Evolutionary conservation across 2,113 vertebrate genomes (phyloP).

Genomic region (Halichoerus grypus): DNA sequence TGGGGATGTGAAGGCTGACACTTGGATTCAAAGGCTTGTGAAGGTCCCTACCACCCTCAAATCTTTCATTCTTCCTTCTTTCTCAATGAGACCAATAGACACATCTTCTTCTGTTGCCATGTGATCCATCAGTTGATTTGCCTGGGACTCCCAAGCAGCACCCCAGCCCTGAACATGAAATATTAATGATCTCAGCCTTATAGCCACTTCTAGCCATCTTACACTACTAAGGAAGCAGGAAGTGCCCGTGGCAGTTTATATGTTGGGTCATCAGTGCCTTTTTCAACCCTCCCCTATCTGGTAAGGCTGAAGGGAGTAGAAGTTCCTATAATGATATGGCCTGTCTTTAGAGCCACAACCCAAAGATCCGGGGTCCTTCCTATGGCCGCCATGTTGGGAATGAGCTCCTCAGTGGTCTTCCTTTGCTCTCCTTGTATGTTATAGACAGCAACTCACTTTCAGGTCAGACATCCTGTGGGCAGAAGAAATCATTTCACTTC

Average conservation of each 20-base stretch:
- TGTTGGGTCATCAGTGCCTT: neutral
- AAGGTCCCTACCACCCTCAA: neutral
- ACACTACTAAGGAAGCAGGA: neutral
- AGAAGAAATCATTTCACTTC: slow-evolving; percentile 29
- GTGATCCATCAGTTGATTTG: neutral
- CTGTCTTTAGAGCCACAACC: neutral
- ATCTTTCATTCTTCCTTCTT: slow-evolving; percentile 32
- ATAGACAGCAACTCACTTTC: neutral
- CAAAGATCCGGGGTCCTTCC: neutral
- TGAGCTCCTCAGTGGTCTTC: neutral
- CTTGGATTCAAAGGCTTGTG: neutral
- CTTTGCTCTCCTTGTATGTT: neutral
- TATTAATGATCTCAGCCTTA: neutral
- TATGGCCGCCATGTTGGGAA: neutral
- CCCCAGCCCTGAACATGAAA: slow-evolving; percentile 3
- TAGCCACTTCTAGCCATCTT: neutral
- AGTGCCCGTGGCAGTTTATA: fast-evolving
- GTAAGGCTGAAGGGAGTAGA: neutral
- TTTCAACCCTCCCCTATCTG: neutral
- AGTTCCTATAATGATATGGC: neutral
- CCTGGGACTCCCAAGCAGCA: neutral
- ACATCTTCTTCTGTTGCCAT: neutral
- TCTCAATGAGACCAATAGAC: neutral
- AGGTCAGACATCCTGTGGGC: neutral
- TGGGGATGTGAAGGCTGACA: neutral